These are phyloP conservation scores for Xerus rutilus DNA, from an alignment of 2,797 vertebrate genomes.

Conservation along the genomic window DNA sequence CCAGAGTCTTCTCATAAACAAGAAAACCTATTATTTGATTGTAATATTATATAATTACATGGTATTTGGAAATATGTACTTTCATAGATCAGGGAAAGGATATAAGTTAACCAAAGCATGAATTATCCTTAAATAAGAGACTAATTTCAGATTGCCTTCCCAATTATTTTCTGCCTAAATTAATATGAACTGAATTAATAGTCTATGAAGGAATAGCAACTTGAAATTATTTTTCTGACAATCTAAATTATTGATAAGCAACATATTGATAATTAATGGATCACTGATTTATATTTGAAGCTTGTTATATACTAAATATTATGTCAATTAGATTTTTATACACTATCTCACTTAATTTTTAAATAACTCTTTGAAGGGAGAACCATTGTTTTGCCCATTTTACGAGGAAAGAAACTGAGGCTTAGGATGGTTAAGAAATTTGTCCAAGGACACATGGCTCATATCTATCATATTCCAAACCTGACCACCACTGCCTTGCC, in stretches of 20 bases:
- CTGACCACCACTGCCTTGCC: not conserved
- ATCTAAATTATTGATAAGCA: not conserved
- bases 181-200: conserved; percentile 10
- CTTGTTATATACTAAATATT: not conserved
- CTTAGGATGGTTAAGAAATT: conserved; percentile 28
- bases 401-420: not conserved
- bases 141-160: not conserved
- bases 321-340: not conserved
- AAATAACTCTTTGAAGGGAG: not conserved
- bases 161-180: conserved; percentile 10
- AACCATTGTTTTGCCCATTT: not conserved
- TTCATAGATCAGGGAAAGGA: not conserved
- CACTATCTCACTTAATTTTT: not conserved
- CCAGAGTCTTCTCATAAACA: not conserved
- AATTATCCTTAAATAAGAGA: conserved; percentile 19
- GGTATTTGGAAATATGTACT: not conserved
- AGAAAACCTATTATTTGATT: not conserved
- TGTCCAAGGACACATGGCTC: not conserved
- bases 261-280: not conserved
- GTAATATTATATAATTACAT: not conserved
- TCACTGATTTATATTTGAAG: conserved; percentile 27
- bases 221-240: not conserved
- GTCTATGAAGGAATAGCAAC: not conserved
- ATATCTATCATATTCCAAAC: not conserved
- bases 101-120: not conserved